A percentile compares a stretch with the other conserved stretches of the same genome.
Conservation (phyloP, 1,140 invertebrate genomes). For the Eurytemora carolleeae region DNA sequence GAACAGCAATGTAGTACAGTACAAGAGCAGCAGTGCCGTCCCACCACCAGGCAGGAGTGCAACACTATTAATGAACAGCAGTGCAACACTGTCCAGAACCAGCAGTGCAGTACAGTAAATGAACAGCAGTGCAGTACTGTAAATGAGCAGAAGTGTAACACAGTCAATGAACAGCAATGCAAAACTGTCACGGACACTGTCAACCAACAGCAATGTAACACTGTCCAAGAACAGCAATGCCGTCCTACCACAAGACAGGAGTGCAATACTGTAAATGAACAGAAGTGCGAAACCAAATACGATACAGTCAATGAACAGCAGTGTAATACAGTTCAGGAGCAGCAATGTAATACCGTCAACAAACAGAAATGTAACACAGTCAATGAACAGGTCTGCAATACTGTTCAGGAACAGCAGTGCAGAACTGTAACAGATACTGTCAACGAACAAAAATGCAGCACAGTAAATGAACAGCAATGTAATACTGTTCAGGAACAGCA, state of each 20-base stretch:
- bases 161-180: too few species aligned
- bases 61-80: too few species aligned
- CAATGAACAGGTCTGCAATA: too few species aligned
- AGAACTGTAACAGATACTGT: not conserved
- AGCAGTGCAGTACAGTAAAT: too few species aligned
- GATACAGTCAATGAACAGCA: slow-evolving; percentile 11
- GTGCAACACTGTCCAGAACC: slow-evolving; percentile 7
- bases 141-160: slow-evolving; percentile 6
- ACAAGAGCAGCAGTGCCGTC: not conserved
- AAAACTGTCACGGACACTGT: slow-evolving; percentile 10
- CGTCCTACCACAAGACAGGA: too few species aligned
- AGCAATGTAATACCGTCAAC: slow-evolving; percentile 7
- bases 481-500: not conserved
- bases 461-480: not conserved
- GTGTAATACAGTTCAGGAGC: slow-evolving; percentile 11
- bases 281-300: slow-evolving; percentile 1
- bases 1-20: not conserved
- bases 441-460: not conserved
- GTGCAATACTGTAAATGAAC: too few species aligned
- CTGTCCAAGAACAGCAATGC: too few species aligned
- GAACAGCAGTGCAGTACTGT: slow-evolving; percentile 10
- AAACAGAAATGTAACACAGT: too few species aligned
- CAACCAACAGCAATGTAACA: slow-evolving; percentile 6
- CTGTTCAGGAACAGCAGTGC: not conserved
- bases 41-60: slow-evolving; percentile 6